These are phyloP conservation scores for Athalia rosae DNA, from an alignment of 2,888 invertebrate genomes.

Conservation along the genomic window DNA sequence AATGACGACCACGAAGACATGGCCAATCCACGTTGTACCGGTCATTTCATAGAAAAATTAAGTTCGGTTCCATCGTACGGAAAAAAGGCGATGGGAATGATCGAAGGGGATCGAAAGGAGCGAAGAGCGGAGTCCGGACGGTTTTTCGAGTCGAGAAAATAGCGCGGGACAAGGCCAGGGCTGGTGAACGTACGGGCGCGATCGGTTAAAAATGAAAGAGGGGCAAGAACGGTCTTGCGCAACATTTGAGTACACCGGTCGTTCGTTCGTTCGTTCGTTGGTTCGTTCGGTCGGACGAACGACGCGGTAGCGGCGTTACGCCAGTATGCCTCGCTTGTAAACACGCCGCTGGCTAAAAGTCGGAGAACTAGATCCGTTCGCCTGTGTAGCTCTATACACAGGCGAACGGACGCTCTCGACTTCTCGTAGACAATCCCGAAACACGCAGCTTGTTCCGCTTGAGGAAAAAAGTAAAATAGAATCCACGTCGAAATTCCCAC, in stretches of 20 bases:
- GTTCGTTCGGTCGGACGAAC: neutral
- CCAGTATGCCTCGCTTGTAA: slow-evolving; percentile 30
- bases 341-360: slow-evolving; percentile 1
- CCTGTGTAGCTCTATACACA: no score
- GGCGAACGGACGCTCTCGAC: no score
- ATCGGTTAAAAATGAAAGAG: neutral
- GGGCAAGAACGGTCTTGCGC: slow-evolving; percentile 34
- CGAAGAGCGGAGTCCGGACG: neutral
- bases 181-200: slow-evolving; percentile 53
- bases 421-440: no score
- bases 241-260: neutral
- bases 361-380: neutral
- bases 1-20: neutral
- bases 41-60: no score
- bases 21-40: no score
- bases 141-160: slow-evolving; percentile 6
- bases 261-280: neutral
- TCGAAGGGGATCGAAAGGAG: neutral
- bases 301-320: slow-evolving; percentile 17
- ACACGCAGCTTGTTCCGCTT: no score
- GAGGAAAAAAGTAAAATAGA: no score
- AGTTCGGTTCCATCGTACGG: no score
- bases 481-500: no score
- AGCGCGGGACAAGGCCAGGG: slow-evolving; percentile 67
- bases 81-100: no score